These are phyloP conservation scores for Trachelus troglodyta DNA, from an alignment of 2,888 invertebrate species.

Conservation along the genomic window DNA sequence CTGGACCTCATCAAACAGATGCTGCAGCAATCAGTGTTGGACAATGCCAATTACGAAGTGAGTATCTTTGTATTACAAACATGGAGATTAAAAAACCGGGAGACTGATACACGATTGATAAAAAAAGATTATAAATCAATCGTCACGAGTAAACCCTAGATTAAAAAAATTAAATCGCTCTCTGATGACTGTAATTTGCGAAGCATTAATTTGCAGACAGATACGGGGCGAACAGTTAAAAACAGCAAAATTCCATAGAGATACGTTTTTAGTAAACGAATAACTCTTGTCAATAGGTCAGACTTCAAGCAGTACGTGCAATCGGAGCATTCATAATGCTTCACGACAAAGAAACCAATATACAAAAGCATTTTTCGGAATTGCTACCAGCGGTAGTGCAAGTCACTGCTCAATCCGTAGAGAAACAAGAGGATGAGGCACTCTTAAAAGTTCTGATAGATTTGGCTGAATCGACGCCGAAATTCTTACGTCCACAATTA, in stretches of 20 bases:
- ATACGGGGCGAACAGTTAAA: slow-evolving; percentile 69
- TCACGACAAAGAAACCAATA: slow-evolving; percentile 92
- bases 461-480: slow-evolving; percentile 92
- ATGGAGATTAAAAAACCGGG: slow-evolving; percentile 31
- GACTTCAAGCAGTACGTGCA: slow-evolving; percentile 85
- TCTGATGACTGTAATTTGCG: slow-evolving; percentile 71
- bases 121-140: slow-evolving; percentile 24
- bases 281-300: slow-evolving; percentile 64
- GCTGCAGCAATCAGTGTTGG: slow-evolving; percentile 85
- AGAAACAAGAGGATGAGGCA: slow-evolving; percentile 88
- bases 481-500: slow-evolving; percentile 89
- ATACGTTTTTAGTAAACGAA: slow-evolving; percentile 1
- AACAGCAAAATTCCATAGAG: not conserved
- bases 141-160: slow-evolving; percentile 67
- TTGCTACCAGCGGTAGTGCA: slow-evolving; percentile 83
- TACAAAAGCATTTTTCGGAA: slow-evolving; percentile 90
- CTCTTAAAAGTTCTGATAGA: slow-evolving; percentile 94
- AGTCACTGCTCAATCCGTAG: slow-evolving; percentile 84
- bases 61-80: slow-evolving; percentile 27
- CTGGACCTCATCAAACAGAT: slow-evolving; percentile 95
- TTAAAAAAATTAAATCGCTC: slow-evolving; percentile 56
- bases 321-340: slow-evolving; percentile 89
- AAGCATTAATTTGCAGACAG: slow-evolving; percentile 71
- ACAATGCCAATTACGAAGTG: slow-evolving; percentile 77
- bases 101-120: slow-evolving; percentile 56